A percentile compares a stretch with the other conserved stretches of the same genome.
These are phyloP conservation scores for Cuniculus paca DNA, from an alignment of 2,797 vertebrate species.

Conservation along the genomic window DNA sequence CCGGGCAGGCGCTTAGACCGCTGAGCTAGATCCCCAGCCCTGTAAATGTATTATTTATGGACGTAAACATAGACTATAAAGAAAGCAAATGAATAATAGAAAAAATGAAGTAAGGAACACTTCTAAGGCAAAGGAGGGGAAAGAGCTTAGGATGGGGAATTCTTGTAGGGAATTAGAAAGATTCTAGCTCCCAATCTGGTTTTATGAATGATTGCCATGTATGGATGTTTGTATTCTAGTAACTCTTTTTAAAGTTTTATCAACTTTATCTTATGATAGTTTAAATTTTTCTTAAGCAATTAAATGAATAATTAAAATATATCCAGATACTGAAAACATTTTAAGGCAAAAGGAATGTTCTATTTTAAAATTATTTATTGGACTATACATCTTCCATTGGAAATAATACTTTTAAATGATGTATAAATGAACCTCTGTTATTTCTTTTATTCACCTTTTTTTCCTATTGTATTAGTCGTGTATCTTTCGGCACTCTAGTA, in stretches of 20 bases:
- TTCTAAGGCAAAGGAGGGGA: background rate
- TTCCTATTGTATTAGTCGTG: conserved; percentile 85
- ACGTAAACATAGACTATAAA: conserved; percentile 33
- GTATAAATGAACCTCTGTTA: background rate
- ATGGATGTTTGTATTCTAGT: background rate
- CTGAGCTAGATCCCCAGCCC: no score
- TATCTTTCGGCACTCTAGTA: conserved; percentile 89
- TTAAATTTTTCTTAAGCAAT: conserved; percentile 57
- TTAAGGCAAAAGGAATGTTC: conserved; percentile 51
- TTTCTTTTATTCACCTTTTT: conserved; percentile 44
- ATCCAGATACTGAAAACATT: conserved; percentile 40
- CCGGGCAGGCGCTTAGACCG: no score
- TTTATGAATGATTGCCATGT: background rate
- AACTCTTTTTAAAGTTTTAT: conserved; percentile 35
- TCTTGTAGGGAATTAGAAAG: background rate
- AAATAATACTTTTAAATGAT: conserved; percentile 33
- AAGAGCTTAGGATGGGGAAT: background rate
- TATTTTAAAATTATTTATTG: conserved; percentile 56
- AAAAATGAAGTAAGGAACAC: background rate
- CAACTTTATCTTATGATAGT: conserved; percentile 29
- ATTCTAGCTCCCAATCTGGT: background rate
- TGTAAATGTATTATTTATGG: conserved; percentile 8
- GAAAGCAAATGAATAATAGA: conserved; percentile 23
- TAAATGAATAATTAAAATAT: conserved; percentile 42
- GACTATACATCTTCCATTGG: background rate